Conservation (phyloP, 2,113 vertebrate genomes). For the Toxotes jaculatrix region DNA sequence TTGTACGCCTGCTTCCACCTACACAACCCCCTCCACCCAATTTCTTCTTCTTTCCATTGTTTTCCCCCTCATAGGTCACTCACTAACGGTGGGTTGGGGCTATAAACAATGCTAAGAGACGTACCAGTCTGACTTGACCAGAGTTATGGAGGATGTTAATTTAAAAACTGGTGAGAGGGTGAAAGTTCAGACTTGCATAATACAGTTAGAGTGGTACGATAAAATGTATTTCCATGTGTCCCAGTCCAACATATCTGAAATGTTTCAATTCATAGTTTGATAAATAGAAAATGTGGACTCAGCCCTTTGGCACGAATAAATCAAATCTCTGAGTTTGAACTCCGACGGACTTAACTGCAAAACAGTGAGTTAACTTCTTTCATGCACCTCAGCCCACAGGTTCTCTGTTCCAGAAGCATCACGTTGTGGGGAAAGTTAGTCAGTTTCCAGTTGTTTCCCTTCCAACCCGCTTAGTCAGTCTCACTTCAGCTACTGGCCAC, state of each 20-base stretch:
- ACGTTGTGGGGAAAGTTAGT: neutral
- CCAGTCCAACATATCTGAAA: constrained; percentile 12
- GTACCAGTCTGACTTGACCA: neutral
- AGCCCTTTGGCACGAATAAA: neutral
- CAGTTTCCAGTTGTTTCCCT: constrained; percentile 44
- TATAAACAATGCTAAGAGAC: constrained; percentile 14
- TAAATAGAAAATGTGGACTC: neutral
- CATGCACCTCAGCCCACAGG: constrained; percentile 9
- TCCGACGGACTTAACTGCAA: neutral
- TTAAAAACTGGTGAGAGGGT: too few relatives aligned
- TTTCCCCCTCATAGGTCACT: constrained; percentile 12
- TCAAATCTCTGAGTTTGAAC: neutral
- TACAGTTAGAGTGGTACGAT: too few relatives aligned
- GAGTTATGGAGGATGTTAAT: neutral
- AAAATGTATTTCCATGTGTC: too few relatives aligned
- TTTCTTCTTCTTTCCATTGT: neutral
- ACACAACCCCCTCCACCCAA: constrained; percentile 37
- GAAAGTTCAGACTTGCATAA: too few relatives aligned
- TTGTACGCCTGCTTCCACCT: constrained; percentile 23
- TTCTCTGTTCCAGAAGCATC: constrained; percentile 1
- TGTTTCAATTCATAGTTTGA: neutral
- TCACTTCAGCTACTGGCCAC: constrained; percentile 51
- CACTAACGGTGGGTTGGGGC: neutral
- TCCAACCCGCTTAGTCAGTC: constrained; percentile 10
- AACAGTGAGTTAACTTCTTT: neutral